Conservation (phyloP, 1,140 invertebrate genomes). For the Macrocentrus cingulum region DNA sequence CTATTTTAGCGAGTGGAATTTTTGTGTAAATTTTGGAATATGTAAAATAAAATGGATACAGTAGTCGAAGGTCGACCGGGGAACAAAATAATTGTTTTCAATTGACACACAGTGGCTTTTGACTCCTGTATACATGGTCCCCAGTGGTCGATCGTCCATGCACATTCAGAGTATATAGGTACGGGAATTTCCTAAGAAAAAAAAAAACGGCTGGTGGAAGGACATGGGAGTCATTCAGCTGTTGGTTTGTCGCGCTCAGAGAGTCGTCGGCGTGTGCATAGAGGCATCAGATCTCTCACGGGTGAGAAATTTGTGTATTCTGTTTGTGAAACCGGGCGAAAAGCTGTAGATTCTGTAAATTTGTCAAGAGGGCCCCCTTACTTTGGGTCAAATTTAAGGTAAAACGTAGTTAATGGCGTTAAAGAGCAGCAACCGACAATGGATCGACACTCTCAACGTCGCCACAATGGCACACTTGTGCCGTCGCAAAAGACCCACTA, state of each 20-base stretch:
- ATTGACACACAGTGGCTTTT: neutral
- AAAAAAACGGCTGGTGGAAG: constrained; percentile 8
- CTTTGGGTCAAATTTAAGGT: constrained; percentile 54
- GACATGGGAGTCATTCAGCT: constrained; percentile 3
- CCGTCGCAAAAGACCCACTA: constrained; percentile 47
- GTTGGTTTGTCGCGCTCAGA: constrained; percentile 12
- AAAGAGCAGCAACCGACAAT: constrained; percentile 43
- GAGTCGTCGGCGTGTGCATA: constrained; percentile 11
- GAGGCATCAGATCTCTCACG: constrained; percentile 14
- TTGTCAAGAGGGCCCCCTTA: constrained; percentile 52
- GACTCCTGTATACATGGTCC: constrained; percentile 15
- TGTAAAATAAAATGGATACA: no score
- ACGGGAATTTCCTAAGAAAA: neutral
- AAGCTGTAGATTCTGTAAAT: constrained; percentile 47
- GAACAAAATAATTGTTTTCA: constrained; percentile 9
- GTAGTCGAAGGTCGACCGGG: no score
- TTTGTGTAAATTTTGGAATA: no score
- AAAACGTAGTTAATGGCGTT: constrained; percentile 56
- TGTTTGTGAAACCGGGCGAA: constrained; percentile 28
- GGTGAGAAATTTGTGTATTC: constrained; percentile 26
- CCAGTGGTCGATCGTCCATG: no score
- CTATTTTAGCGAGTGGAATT: no score
- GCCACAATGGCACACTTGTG: constrained; percentile 55
- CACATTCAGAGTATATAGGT: no score
- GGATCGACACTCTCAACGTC: constrained; percentile 33